These are phyloP conservation scores for Macropodus opercularis DNA, from an alignment of 2,797 vertebrate species.

Conservation along the genomic window DNA sequence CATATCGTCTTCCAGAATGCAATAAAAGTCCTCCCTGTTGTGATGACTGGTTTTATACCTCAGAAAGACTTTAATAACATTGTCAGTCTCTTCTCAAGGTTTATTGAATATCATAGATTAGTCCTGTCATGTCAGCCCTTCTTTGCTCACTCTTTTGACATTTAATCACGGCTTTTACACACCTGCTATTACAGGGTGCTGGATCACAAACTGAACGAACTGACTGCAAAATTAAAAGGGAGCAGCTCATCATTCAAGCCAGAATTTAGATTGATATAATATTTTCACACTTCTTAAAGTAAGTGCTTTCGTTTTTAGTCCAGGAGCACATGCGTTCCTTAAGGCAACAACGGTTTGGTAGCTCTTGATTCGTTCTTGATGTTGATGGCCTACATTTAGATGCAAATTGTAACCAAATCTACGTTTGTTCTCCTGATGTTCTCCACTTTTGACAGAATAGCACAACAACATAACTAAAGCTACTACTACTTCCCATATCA, in stretches of 20 bases:
- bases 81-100: slow-evolving; percentile 24
- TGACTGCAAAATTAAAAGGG: slow-evolving; percentile 27
- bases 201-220: slow-evolving; percentile 13
- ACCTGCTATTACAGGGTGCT: slow-evolving; percentile 1
- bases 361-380: not conserved
- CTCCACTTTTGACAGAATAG: slow-evolving; percentile 4
- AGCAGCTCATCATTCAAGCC: slow-evolving; percentile 17
- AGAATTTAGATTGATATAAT: slow-evolving; percentile 25
- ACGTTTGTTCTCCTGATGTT: slow-evolving; percentile 16
- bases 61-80: slow-evolving; percentile 28
- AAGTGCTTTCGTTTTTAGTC: slow-evolving; percentile 25
- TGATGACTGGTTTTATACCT: slow-evolving; percentile 11
- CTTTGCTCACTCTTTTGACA: not conserved
- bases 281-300: slow-evolving; percentile 25
- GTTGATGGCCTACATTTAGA: slow-evolving; percentile 21
- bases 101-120: slow-evolving; percentile 26
- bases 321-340: slow-evolving; percentile 6
- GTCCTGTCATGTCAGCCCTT: slow-evolving; percentile 24
- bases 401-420: slow-evolving; percentile 23
- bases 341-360: slow-evolving; percentile 15
- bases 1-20: slow-evolving; percentile 9
- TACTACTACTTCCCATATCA: slow-evolving; percentile 28
- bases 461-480: slow-evolving; percentile 10
- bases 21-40: slow-evolving; percentile 4
- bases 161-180: slow-evolving; percentile 37